phyloP scores from a whole-genome alignment of 2,888 invertebrate genomes.

The Mimumesa dahlbomi region DNA sequence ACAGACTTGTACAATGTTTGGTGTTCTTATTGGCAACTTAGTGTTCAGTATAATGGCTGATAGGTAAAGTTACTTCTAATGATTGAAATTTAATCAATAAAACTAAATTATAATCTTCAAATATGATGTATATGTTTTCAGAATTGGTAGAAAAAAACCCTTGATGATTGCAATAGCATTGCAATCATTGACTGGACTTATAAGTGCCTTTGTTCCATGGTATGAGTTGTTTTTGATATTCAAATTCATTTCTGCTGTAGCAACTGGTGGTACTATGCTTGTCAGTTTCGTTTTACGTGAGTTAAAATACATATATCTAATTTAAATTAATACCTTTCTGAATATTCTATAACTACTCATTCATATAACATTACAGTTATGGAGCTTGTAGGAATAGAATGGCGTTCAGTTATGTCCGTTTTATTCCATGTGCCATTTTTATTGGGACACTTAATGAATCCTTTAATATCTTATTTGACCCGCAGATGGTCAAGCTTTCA shows the following conservation, averaged over 20 bases:
- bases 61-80: conserved; percentile 72
- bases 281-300: conserved; percentile 84
- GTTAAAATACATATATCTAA: conserved; percentile 49
- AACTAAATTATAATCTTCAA: too few relatives aligned
- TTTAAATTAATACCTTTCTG: background rate
- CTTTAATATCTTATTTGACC: conserved; percentile 83
- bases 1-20: conserved; percentile 83
- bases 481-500: conserved; percentile 83
- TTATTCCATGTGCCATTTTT: conserved; percentile 83
- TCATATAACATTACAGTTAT: conserved; percentile 78
- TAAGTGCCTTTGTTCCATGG: conserved; percentile 83
- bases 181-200: conserved; percentile 82
- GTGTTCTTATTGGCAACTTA: conserved; percentile 82
- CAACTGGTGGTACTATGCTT: conserved; percentile 86
- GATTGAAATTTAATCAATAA: background rate
- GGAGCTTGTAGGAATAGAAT: conserved; percentile 83
- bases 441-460: conserved; percentile 82
- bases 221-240: conserved; percentile 84
- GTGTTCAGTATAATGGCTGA: conserved; percentile 82
- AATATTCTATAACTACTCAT: background rate
- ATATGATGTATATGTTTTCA: conserved; percentile 66
- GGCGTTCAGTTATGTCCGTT: conserved; percentile 81
- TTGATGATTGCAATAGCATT: conserved; percentile 83
- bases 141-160: conserved; percentile 85
- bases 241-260: conserved; percentile 83